Conservation (phyloP, 1,140 invertebrate species). For the Ceratoteleas bidentatus region DNA sequence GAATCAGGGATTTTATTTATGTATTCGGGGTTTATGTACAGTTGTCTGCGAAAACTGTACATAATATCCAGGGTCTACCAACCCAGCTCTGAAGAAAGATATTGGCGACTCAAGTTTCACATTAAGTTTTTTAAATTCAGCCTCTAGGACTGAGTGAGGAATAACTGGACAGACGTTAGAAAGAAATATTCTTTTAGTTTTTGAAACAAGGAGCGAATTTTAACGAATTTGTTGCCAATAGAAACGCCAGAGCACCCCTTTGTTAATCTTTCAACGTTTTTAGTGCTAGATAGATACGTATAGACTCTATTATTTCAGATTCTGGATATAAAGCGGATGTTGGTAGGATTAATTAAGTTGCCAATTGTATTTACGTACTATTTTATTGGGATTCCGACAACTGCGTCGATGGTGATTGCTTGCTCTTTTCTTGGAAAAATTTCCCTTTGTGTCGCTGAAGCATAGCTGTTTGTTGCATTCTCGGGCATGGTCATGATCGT, state of each 20-base stretch:
- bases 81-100: conserved; percentile 11
- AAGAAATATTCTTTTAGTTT: conserved; percentile 25
- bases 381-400: conserved; percentile 5
- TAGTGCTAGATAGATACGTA: conserved; percentile 4
- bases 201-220: conserved; percentile 19
- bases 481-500: not conserved
- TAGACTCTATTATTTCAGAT: conserved; percentile 10
- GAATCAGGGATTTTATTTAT: conserved; percentile 13
- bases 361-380: conserved; percentile 6
- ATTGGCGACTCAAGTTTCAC: conserved; percentile 8
- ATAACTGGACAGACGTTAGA: conserved; percentile 23
- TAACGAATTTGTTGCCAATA: conserved; percentile 2
- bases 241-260: conserved; percentile 2
- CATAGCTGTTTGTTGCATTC: not conserved
- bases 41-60: conserved; percentile 22
- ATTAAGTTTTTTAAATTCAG: conserved; percentile 3
- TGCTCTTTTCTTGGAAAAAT: conserved; percentile 7
- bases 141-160: conserved; percentile 14
- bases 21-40: conserved; percentile 30
- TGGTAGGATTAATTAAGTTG: not conserved
- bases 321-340: conserved; percentile 19
- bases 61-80: conserved; percentile 13
- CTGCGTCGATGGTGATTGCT: conserved; percentile 15
- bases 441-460: conserved; percentile 7
- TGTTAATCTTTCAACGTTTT: conserved; percentile 10